Conservation (phyloP, 2,888 invertebrate genomes). For the Sturmia bella region DNA sequence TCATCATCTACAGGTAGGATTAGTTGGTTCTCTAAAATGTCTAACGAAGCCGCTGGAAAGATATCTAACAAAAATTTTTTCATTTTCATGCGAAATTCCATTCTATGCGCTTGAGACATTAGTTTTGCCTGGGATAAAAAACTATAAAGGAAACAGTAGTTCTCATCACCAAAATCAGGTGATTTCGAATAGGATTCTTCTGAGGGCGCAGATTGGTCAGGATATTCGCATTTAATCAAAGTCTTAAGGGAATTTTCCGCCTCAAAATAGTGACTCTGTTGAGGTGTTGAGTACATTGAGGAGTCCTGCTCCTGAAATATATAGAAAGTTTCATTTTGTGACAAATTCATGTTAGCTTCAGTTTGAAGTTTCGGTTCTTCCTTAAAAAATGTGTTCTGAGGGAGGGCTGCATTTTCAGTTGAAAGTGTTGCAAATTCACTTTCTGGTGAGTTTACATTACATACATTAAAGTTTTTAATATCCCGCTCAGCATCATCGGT, state of each 20-base stretch:
- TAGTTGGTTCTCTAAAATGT: not conserved
- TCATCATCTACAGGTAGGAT: slow-evolving; percentile 74
- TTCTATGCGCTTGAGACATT: slow-evolving; percentile 76
- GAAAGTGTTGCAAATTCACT: not conserved
- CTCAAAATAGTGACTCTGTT: too few relatives aligned
- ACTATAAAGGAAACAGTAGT: slow-evolving; percentile 78
- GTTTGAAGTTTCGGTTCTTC: too few relatives aligned
- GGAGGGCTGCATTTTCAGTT: not conserved
- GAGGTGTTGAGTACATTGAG: too few relatives aligned
- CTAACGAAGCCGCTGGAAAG: slow-evolving; percentile 58
- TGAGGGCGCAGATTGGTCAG: too few relatives aligned
- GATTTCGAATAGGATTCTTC: slow-evolving; percentile 63
- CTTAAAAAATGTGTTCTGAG: not conserved
- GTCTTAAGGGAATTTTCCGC: slow-evolving; percentile 62
- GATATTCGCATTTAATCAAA: too few relatives aligned
- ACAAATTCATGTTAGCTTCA: too few relatives aligned
- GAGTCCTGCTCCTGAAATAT: too few relatives aligned
- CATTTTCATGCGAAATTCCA: slow-evolving; percentile 77
- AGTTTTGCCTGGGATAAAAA: slow-evolving; percentile 78
- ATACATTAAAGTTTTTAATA: too few relatives aligned
- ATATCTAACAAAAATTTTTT: slow-evolving; percentile 75
- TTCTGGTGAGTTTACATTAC: too few relatives aligned
- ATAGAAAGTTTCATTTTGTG: too few relatives aligned
- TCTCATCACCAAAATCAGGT: slow-evolving; percentile 50
- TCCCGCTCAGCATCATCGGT: too few relatives aligned